phyloP scores from a whole-genome alignment of 2,113 vertebrate genomes.

The Solea senegalensis region DNA sequence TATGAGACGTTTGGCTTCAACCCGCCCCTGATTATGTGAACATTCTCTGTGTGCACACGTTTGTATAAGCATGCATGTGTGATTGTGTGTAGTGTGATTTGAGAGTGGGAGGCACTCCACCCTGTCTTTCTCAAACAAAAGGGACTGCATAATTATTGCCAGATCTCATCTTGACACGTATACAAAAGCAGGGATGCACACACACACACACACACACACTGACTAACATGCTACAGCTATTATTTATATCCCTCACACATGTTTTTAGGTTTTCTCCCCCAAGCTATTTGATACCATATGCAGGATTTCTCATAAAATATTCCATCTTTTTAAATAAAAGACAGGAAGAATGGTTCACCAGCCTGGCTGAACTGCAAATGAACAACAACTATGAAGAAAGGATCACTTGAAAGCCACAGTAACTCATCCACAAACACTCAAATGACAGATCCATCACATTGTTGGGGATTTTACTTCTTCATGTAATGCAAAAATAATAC shows the following conservation, averaged over 20 bases:
- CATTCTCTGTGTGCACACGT: neutral
- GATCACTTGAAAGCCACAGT: neutral
- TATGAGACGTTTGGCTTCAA: no score
- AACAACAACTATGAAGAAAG: no score
- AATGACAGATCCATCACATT: constrained; percentile 65
- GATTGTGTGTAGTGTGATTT: constrained; percentile 30
- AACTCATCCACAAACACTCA: constrained; percentile 6
- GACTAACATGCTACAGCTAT: constrained; percentile 1
- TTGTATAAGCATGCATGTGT: neutral
- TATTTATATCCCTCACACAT: constrained; percentile 1
- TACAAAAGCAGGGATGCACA: constrained; percentile 11
- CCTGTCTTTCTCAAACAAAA: constrained; percentile 61
- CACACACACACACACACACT: neutral
- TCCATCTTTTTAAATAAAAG: neutral
- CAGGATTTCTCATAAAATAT: neutral
- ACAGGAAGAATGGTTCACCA: neutral
- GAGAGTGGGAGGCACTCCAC: constrained; percentile 56
- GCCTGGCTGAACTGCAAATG: no score
- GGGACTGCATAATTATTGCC: constrained; percentile 61
- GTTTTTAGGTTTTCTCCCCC: neutral
- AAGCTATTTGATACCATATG: neutral
- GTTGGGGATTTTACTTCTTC: constrained; percentile 66
- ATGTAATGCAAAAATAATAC: constrained; percentile 48
- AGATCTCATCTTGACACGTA: constrained; percentile 53
- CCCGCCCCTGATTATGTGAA: constrained; percentile 3